phyloP scores from a whole-genome alignment of 2,888 invertebrate genomes.

The Chloromyia formosa region DNA sequence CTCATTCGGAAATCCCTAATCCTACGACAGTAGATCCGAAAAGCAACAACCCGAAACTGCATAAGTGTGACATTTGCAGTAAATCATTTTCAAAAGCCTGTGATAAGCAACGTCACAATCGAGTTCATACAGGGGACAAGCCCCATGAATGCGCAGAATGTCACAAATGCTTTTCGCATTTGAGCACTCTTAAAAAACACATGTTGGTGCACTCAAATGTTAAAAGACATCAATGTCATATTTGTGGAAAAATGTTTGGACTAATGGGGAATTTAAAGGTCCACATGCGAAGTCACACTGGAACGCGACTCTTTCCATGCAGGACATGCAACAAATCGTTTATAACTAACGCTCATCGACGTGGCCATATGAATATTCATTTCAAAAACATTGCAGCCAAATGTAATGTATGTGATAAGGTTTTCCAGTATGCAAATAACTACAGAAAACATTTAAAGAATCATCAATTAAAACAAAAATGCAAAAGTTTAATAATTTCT shows the following conservation, averaged over 20 bases:
- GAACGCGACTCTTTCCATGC: slow-evolving; percentile 45
- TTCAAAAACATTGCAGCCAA: slow-evolving; percentile 1
- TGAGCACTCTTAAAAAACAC: slow-evolving; percentile 45
- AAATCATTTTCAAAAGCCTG: slow-evolving; percentile 46
- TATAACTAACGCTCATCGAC: slow-evolving; percentile 41
- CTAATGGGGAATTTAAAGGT: slow-evolving; percentile 44
- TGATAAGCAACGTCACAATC: slow-evolving; percentile 45
- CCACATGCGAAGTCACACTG: slow-evolving; percentile 44
- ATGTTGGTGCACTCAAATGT: slow-evolving; percentile 35
- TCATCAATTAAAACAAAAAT: slow-evolving; percentile 46
- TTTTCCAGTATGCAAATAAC: slow-evolving; percentile 42
- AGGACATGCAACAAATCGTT: slow-evolving; percentile 45
- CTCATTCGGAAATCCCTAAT: background rate
- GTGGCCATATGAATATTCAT: slow-evolving; percentile 47
- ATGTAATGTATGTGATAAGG: slow-evolving; percentile 45
- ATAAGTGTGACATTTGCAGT: slow-evolving; percentile 45
- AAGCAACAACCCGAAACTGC: background rate
- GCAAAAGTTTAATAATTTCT: no score
- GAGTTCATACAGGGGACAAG: slow-evolving; percentile 49
- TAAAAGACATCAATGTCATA: slow-evolving; percentile 45
- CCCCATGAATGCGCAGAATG: slow-evolving; percentile 45
- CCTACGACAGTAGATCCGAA: no score
- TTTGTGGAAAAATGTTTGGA: slow-evolving; percentile 47
- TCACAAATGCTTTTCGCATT: slow-evolving; percentile 43
- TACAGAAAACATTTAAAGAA: slow-evolving; percentile 44